These are phyloP conservation scores for Anorthoa munda DNA, from an alignment of 2,888 invertebrate genomes.

Conservation along the genomic window DNA sequence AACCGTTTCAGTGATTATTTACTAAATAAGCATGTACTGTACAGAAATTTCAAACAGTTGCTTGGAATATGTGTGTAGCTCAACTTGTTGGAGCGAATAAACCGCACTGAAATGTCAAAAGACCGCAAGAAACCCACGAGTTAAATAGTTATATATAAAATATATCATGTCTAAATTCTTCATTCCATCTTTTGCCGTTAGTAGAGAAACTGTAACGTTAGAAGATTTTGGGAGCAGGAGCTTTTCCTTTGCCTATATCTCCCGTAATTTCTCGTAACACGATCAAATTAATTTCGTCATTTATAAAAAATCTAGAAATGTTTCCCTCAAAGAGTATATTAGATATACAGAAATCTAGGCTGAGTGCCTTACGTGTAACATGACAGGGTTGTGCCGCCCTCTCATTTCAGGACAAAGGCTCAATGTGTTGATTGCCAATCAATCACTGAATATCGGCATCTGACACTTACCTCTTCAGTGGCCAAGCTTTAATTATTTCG, in stretches of 20 bases:
- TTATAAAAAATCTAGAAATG: not conserved
- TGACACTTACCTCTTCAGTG: slow-evolving; percentile 68
- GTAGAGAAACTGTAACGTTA: not conserved
- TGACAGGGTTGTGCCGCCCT: slow-evolving; percentile 7
- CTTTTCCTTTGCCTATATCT: too few species aligned
- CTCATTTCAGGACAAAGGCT: slow-evolving; percentile 45
- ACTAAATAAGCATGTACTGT: slow-evolving; percentile 64
- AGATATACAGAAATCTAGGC: not conserved
- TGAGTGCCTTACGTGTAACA: slow-evolving; percentile 6
- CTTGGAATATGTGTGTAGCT: slow-evolving; percentile 3
- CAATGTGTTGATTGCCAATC: slow-evolving; percentile 56
- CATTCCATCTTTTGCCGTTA: not conserved
- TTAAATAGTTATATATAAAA: not conserved
- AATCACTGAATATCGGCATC: slow-evolving; percentile 68
- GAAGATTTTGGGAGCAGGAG: not conserved
- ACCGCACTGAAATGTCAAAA: slow-evolving; percentile 1
- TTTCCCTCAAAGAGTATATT: not conserved
- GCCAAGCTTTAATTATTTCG: slow-evolving; percentile 84
- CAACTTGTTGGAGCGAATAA: slow-evolving; percentile 20
- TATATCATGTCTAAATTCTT: not conserved
- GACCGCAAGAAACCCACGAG: not conserved
- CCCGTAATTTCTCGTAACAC: not conserved
- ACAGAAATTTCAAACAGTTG: slow-evolving; percentile 33
- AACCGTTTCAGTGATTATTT: slow-evolving; percentile 82
- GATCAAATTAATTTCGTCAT: not conserved